Base-by-base conservation (phyloP, 2,113 vertebrate genomes). In the Rissa tridactyla region DNA sequence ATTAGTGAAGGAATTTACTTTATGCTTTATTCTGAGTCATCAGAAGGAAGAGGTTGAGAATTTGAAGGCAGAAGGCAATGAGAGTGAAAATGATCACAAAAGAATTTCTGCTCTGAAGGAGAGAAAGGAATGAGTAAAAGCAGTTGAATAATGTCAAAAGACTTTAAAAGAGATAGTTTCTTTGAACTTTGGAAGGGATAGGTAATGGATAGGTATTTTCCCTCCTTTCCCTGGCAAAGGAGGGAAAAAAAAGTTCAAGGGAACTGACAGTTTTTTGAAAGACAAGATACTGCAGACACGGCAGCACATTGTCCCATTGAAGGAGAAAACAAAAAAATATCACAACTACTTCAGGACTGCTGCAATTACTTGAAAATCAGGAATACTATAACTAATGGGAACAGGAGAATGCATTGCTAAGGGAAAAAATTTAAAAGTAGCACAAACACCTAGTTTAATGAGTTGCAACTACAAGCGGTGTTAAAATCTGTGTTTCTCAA, bases 171-270 rank as follows among this genome's bases (percentile, higher is more conserved):
- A 86, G 9, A 27, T 58, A 54, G 5, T 88, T 92, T 95, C 80
- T 97, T 94, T 97, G 88, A 94, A 88, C 64, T 88, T 83, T 62
- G 38, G 49, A 83, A 90, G 81, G 82, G 80, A 62, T 81, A 88
- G 80, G 64, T 70, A 75, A 80, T 54, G 58, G 38, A 47, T 47
- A 47, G 47, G 47, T 47, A 47, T 21, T 47, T 47, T 47, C 47
- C 47, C 47, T 47, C 20, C 47, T 47, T 47, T 47, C 47, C 20
- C 52, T 86, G 42, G 20, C 15, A 88, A 92, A 23, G 27, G 11
- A 64, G 19, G 42, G 42, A 86, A 62, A 80, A 73, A 34, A 77
- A 80, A 58, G 62, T 95, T 94, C 42, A 78, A 83, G 89, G 51
- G 23, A 88, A 12, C 51, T 70, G 88, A 10, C 38, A 55, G 34